Evolutionary conservation across 2,113 vertebrate genomes (phyloP).

Genomic region (Anguilla rostrata): DNA sequence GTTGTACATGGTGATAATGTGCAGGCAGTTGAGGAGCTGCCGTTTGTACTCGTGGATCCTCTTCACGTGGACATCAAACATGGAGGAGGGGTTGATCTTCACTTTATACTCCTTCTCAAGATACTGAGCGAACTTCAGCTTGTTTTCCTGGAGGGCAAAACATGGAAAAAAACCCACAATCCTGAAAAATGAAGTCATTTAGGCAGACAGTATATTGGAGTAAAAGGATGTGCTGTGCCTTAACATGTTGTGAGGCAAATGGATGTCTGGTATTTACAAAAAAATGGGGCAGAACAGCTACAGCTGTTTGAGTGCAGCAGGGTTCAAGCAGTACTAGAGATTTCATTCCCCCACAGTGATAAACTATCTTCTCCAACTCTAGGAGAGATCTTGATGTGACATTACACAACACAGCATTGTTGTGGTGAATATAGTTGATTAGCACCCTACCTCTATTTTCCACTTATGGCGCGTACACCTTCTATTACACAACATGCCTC

Average conservation of each 20-base stretch:
- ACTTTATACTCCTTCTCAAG: slow-evolving; percentile 88
- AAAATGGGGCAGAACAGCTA: not conserved
- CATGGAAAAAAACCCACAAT: not conserved
- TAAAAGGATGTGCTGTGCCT: not conserved
- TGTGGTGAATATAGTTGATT: not conserved
- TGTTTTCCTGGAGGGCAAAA: slow-evolving; percentile 81
- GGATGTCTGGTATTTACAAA: not conserved
- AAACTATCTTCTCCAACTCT: not conserved
- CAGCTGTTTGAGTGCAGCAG: not conserved
- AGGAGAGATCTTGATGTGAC: not conserved
- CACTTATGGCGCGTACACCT: not conserved
- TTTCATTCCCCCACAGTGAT: not conserved
- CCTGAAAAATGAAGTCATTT: not conserved
- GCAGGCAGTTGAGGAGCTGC: slow-evolving; percentile 94
- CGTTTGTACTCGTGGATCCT: slow-evolving; percentile 97
- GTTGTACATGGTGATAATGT: slow-evolving; percentile 93
- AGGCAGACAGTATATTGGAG: not conserved
- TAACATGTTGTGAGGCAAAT: not conserved
- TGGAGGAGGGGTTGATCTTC: slow-evolving; percentile 88
- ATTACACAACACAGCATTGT: not conserved
- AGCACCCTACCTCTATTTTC: not conserved
- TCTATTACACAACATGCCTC: not conserved
- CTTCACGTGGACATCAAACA: slow-evolving; percentile 97
- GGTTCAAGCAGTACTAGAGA: not conserved
- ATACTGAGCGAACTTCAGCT: slow-evolving; percentile 86